Evolutionary conservation across 2,888 invertebrate genomes (phyloP).

Genomic region (Margaritifera margaritifera): DNA sequence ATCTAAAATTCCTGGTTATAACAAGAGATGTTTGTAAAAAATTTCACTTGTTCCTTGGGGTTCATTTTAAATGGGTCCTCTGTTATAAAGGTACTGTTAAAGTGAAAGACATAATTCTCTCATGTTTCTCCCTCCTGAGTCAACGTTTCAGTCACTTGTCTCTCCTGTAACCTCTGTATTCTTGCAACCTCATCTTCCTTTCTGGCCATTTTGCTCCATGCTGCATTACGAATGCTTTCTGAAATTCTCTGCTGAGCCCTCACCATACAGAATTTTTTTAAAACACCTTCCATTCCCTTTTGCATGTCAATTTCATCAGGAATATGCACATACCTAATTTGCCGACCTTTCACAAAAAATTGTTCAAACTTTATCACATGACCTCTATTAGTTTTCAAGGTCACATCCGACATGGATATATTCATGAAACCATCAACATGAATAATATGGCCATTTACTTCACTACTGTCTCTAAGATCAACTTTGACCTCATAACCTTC

Average conservation of each 20-base stretch:
- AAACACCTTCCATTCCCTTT: constrained; percentile 43
- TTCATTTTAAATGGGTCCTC: too few relatives aligned
- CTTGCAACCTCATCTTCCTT: constrained; percentile 21
- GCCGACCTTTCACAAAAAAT: constrained; percentile 62
- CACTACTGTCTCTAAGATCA: constrained; percentile 62
- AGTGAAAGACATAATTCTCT: too few relatives aligned
- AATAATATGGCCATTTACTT: constrained; percentile 51
- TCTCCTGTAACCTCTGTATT: constrained; percentile 2
- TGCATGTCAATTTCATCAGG: constrained; percentile 67
- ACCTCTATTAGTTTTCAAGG: constrained; percentile 36
- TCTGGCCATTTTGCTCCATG: constrained; percentile 27
- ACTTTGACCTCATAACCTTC: constrained; percentile 57
- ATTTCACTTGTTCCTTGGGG: too few relatives aligned
- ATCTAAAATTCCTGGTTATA: too few relatives aligned
- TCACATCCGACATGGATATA: constrained; percentile 53
- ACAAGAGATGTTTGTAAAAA: too few relatives aligned
- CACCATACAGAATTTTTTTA: constrained; percentile 17
- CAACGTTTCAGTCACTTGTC: not conserved
- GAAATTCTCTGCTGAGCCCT: constrained; percentile 15
- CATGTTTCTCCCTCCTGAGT: too few relatives aligned
- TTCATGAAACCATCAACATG: constrained; percentile 62
- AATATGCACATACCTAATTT: constrained; percentile 67
- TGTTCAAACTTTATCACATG: constrained; percentile 33
- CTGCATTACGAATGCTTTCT: constrained; percentile 23
- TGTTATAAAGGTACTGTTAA: too few relatives aligned